Evolutionary conservation across 2,888 invertebrate genomes (phyloP), one percentile per base, ranked within the genome.

Genomic region (Eretmocerus hayati): DNA sequence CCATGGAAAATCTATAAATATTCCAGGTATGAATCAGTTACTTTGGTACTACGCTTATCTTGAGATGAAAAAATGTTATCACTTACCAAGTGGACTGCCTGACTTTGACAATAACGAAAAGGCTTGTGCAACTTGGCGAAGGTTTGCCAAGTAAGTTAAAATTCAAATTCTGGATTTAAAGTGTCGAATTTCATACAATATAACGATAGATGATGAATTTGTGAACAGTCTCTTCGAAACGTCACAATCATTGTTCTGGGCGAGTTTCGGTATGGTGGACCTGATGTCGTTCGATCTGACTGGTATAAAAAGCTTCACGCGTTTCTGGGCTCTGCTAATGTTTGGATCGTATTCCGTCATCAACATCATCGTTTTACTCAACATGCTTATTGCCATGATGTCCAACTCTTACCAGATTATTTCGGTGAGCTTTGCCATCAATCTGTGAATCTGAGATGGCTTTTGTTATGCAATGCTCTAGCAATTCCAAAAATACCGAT

Each of bases 301-400:
- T 5, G 95, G 96, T 53, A 91, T 93, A 64, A 96, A 96, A 74
- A 87, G 88, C 60, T 94, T 94, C 72, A 96, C 97, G 0, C 81
- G 91, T 64, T 97, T 91, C 76, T 97, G 87, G 95, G 94, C 94
- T 0, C 80, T 96, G 46, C 80, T 96, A 4, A 95, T 97, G 85
- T 97, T 97, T 68, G 97, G 97, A 35, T 91, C 90, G 5, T 97
- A 97, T 74, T 93, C 93, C 48, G 93, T 92, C 54, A 96, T 97
- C 72, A 94, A 95, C 70, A 87, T 97, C 56, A 93, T 97, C 60
- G 96, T 97, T 1, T 79, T 97, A 21, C 81, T 97, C 54, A 97
- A 97, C 74, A 91, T 97, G 86, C 81, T 97, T 33, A 96, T 97
- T 68, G 97, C 97, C 65, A 97, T 97, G 97, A 96, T 97, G 95